Base-by-base conservation (phyloP, 1,140 invertebrate genomes). In the Lysiphlebus fabarum region DNA sequence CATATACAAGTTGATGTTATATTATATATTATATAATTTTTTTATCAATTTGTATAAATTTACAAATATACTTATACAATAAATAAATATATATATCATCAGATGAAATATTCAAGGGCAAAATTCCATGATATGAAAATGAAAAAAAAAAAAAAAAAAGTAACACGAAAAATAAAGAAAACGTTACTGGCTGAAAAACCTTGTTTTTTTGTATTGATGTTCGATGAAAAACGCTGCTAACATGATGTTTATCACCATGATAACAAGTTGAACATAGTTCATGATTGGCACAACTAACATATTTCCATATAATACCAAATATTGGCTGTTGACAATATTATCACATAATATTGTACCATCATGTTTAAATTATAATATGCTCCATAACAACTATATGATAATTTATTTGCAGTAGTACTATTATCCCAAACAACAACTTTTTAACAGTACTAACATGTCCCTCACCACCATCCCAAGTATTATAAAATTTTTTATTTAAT, bases 381-480 rank as follows among this genome's bases (percentile, higher is more conserved):
- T 59, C 93, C 94, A 44, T 93, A 92, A 82, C 96, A 98, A 62
- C 90, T 85, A 80, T 99, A 99, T n/a, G n/a, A n/a, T n/a, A n/a
- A n/a, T n/a, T n/a, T n/a, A 78, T 98, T 98, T 11, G 95, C 95
- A 54, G 95, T 95, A 45, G 94, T 98, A 45, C 96, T 95, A 83
- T 98, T 97, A 76, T 98, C 96, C 96, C 96, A 99, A 4, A 98
- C 95, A 26, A 98, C 95, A 11, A 98, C 95, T 97, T 98, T 64
- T 95, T 81, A 0, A 99, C 95, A 33, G 95, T 98, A n/a, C 96
- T 95, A 5, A 97, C 91, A 80, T 98, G 95, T 40, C 96, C 96
- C 78, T 98, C 95, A 42, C 95, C 95, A 45, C 95, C 94, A 82
- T 97, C 94, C 89, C 96, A 66, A 56, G 11, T 58, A 42, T 62